A percentile compares a stretch with the other conserved stretches of the same genome.
Conservation (phyloP, 2,113 vertebrate species). For the Macrotus californicus region DNA sequence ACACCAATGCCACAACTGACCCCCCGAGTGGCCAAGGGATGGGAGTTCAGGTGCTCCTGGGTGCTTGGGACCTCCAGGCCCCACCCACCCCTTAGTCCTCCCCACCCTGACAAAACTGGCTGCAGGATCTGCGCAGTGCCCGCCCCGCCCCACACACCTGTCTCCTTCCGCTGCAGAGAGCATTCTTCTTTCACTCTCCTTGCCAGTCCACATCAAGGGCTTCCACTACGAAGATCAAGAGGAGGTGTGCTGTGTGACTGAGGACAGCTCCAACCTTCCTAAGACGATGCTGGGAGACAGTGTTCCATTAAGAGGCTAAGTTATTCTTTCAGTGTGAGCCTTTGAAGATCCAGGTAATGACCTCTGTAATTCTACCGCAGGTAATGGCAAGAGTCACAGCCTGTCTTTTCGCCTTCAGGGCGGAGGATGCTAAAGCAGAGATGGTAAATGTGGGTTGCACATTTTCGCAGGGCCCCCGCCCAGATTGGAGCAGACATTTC, state of each 20-base stretch:
- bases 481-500: not conserved
- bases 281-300: not conserved
- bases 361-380: not conserved
- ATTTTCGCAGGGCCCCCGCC: not conserved
- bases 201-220: not conserved
- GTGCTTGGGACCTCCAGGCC: not conserved
- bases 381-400: not conserved
- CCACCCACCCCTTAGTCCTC: not conserved
- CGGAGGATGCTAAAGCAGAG: not conserved
- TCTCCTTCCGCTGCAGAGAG: not conserved
- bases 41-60: not conserved
- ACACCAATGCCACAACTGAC: not conserved
- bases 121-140: not conserved
- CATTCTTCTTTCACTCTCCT: not conserved
- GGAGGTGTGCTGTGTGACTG: not conserved
- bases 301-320: constrained; percentile 30
- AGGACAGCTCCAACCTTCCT: not conserved
- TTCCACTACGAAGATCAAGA: not conserved
- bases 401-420: not conserved
- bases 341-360: constrained; percentile 40
- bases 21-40: not conserved
- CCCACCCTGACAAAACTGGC: not conserved
- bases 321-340: not conserved
- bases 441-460: not conserved
- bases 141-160: too few species aligned